Evolutionary conservation across 2,888 invertebrate species (phyloP).

Genomic region (Volucella zonaria): DNA sequence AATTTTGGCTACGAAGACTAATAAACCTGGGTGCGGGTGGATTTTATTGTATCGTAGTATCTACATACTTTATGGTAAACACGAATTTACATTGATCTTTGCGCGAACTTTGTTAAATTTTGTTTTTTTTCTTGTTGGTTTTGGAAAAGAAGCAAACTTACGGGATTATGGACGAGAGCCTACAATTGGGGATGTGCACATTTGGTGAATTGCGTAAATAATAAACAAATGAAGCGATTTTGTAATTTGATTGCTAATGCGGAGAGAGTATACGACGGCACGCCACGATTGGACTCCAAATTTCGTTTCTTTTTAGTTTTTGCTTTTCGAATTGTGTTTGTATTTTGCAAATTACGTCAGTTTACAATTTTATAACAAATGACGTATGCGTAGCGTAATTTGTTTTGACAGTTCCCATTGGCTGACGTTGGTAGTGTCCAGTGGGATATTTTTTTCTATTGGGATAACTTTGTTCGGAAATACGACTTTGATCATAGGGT

Average conservation of each 20-base stretch:
- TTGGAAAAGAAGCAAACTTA: slow-evolving; percentile 45
- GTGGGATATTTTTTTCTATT: slow-evolving; percentile 16
- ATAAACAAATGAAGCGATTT: slow-evolving; percentile 3
- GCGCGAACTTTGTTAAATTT: slow-evolving; percentile 14
- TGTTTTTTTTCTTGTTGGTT: no score
- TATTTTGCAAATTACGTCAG: slow-evolving; percentile 73
- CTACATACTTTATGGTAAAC: slow-evolving; percentile 20
- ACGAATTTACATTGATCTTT: slow-evolving; percentile 21
- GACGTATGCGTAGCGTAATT: slow-evolving; percentile 47
- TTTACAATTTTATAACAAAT: slow-evolving; percentile 70
- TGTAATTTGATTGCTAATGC: slow-evolving; percentile 3
- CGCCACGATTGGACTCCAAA: slow-evolving; percentile 12
- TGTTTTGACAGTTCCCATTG: slow-evolving; percentile 53
- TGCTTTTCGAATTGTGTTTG: slow-evolving; percentile 46
- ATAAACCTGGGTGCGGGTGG: slow-evolving; percentile 49
- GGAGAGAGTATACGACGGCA: slow-evolving; percentile 23
- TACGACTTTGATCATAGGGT: neutral
- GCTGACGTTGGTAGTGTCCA: slow-evolving; percentile 3
- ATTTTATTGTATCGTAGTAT: neutral
- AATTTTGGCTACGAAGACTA: slow-evolving; percentile 56
- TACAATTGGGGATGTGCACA: slow-evolving; percentile 24
- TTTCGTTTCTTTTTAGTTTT: slow-evolving; percentile 33
- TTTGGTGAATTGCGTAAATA: slow-evolving; percentile 20
- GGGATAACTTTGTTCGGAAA: neutral
- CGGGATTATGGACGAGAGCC: slow-evolving; percentile 2